These are phyloP conservation scores for Lerista edwardsae DNA, from an alignment of 2,797 vertebrate genomes.

Conservation along the genomic window DNA sequence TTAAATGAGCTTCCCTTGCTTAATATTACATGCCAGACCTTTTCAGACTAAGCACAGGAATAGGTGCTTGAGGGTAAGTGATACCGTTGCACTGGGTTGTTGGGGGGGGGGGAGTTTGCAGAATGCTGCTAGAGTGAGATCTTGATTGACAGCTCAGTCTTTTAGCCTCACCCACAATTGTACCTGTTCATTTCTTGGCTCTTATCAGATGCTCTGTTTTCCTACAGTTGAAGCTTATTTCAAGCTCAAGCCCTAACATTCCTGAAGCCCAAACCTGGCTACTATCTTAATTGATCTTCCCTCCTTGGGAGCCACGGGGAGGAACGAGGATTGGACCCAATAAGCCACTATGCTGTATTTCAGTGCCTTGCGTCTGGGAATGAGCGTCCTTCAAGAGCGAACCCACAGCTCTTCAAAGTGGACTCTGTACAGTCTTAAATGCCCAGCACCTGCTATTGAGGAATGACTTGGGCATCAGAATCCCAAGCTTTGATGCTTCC, in stretches of 20 bases:
- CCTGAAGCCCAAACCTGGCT: rapidly evolving
- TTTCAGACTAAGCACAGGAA: too few species aligned
- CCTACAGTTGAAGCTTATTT: conserved; percentile 87
- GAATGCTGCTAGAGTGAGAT: neutral
- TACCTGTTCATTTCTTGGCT: neutral
- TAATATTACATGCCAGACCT: too few species aligned
- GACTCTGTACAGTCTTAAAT: conserved; percentile 50
- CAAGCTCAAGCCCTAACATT: conserved; percentile 81
- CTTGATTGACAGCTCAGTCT: neutral
- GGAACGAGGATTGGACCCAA: conserved; percentile 22
- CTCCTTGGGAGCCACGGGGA: conserved; percentile 17
- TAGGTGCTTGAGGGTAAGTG: too few species aligned
- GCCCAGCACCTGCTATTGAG: neutral
- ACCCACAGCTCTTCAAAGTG: neutral
- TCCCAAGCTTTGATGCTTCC: neutral
- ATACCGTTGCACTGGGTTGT: too few species aligned
- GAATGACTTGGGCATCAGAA: conserved; percentile 19
- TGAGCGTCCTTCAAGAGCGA: conserved; percentile 32
- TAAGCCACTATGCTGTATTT: conserved; percentile 39
- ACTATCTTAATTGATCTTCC: conserved; percentile 10
- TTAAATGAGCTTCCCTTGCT: too few species aligned
- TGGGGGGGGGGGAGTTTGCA: too few species aligned
- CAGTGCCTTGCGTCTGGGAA: conserved; percentile 46
- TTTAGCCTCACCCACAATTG: neutral
- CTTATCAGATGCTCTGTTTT: conserved; percentile 45